Conservation (phyloP, 2,113 vertebrate genomes). For the Mastomys coucha region DNA sequence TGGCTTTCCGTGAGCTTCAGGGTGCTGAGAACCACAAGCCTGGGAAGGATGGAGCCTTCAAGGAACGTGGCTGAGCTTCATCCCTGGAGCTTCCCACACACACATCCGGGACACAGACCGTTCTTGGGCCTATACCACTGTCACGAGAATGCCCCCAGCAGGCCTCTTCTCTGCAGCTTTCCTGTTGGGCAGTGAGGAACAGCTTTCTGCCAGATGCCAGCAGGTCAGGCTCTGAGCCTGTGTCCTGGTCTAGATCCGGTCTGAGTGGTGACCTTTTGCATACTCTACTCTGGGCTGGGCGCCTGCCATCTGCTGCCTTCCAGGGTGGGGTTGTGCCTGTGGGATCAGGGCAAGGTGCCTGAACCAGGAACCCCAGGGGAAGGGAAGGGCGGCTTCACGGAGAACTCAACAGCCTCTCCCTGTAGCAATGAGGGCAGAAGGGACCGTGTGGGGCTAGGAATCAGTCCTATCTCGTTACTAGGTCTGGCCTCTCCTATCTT, state of each 20-base stretch:
- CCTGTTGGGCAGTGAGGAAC: not conserved
- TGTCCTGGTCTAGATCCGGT: not conserved
- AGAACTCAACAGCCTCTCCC: not conserved
- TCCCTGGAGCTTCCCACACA: no score
- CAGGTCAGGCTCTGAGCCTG: rapidly evolving
- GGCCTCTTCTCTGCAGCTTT: not conserved
- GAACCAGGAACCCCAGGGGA: not conserved
- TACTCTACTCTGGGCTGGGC: not conserved
- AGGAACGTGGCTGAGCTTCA: not conserved
- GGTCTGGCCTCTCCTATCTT: not conserved
- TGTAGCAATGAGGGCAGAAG: not conserved
- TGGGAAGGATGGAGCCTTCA: not conserved
- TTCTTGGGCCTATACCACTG: not conserved
- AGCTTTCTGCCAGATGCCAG: not conserved
- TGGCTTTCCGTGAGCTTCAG: not conserved
- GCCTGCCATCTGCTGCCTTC: not conserved
- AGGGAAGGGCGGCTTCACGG: not conserved
- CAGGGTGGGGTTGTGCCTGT: not conserved
- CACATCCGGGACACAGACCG: not conserved
- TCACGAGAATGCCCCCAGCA: not conserved
- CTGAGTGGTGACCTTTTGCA: not conserved
- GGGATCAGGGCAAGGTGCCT: not conserved
- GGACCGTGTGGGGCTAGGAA: not conserved
- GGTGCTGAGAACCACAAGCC: not conserved
- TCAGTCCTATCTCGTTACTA: no score